Conservation (phyloP, 2,797 vertebrate genomes). For the Rousettus madagascariensis region DNA sequence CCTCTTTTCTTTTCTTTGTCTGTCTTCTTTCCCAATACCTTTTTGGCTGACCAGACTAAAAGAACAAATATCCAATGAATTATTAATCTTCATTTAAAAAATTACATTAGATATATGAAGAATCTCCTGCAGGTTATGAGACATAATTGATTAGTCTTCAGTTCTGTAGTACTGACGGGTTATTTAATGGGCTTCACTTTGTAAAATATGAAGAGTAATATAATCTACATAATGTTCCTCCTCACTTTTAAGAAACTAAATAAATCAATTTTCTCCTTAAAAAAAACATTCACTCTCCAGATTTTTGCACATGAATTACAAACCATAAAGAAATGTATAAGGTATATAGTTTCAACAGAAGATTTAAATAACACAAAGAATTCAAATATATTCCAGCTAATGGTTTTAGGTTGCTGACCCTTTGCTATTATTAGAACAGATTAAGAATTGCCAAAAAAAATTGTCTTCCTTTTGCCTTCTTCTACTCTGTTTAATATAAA, state of each 20-base stretch:
- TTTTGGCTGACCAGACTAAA: not conserved
- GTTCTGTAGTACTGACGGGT: not conserved
- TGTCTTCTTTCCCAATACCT: not conserved
- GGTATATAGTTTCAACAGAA: not conserved
- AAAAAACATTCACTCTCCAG: not conserved
- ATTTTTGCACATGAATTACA: constrained; percentile 27
- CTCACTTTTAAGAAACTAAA: constrained; percentile 28
- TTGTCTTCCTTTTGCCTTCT: not conserved
- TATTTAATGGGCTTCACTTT: constrained; percentile 37
- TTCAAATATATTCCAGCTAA: not conserved
- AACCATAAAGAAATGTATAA: not conserved
- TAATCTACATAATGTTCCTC: constrained; percentile 15
- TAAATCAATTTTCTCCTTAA: constrained; percentile 16
- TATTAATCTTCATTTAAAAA: constrained; percentile 3
- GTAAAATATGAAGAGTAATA: not conserved
- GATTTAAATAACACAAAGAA: not conserved
- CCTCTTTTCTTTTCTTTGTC: not conserved
- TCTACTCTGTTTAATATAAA: not conserved
- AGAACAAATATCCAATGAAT: not conserved
- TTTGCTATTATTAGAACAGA: not conserved
- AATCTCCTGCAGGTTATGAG: not conserved
- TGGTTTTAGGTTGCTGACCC: not conserved
- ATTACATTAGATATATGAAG: not conserved
- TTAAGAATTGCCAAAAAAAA: not conserved
- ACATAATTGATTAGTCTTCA: constrained; percentile 3